A percentile compares a stretch with the other conserved stretches of the same genome.
Conservation (phyloP, 2,113 vertebrate genomes). For the Pteruthius melanotis region DNA sequence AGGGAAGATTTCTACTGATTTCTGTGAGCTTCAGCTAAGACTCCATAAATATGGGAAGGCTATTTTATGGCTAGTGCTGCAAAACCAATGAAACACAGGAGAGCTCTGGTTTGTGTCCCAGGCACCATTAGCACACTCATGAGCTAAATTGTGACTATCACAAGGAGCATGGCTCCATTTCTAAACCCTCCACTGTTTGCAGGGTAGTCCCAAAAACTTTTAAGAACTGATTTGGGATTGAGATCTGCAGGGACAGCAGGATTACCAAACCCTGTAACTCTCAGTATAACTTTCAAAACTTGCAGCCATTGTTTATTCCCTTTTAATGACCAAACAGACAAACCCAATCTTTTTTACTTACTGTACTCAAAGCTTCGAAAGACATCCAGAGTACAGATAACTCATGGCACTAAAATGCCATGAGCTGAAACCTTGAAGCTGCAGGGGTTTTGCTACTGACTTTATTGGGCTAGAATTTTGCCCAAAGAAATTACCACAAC, state of each 20-base stretch:
- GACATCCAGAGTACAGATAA: not conserved
- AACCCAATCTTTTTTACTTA: not conserved
- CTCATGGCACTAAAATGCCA: not conserved
- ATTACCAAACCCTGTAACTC: slow-evolving; percentile 6
- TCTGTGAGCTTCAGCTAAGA: not conserved
- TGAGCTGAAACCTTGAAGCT: not conserved
- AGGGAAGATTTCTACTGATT: not conserved
- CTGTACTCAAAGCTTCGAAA: not conserved
- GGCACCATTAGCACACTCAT: not conserved
- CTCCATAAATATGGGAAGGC: not conserved
- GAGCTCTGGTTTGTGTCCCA: not conserved
- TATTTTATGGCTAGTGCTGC: not conserved
- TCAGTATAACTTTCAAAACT: not conserved
- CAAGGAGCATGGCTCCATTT: not conserved
- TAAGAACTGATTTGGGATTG: not conserved
- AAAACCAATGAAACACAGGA: not conserved
- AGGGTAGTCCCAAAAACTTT: not conserved
- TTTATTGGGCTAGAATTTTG: not conserved
- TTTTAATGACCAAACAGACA: not conserved
- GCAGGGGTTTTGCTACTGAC: not conserved
- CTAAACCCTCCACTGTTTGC: not conserved
- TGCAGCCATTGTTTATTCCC: not conserved
- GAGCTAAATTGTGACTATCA: not conserved
- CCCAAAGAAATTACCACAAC: not conserved
- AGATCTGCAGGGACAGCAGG: slow-evolving; percentile 14